A percentile compares a stretch with the other conserved stretches of the same genome.
Evolutionary conservation across 2,888 invertebrate genomes (phyloP).

Genomic region (Pyrrhosoma nymphula): DNA sequence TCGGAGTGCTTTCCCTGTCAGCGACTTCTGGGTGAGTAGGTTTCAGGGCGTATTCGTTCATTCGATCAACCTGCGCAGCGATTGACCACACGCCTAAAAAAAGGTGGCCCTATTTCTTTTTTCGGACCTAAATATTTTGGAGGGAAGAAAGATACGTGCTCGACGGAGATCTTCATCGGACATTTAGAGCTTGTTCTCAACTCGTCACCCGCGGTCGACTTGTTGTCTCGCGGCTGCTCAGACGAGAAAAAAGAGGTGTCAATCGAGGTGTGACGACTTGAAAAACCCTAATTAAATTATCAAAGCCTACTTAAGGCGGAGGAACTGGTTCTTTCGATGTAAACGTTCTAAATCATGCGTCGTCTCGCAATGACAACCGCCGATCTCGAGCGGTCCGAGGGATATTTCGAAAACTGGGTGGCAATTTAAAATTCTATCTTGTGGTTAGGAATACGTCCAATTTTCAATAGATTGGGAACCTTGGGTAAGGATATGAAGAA

Average conservation of each 20-base stretch:
- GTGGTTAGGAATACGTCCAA: too few species aligned
- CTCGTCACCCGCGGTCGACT: neutral
- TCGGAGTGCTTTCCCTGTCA: neutral
- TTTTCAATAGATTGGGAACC: too few species aligned
- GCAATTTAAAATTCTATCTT: too few species aligned
- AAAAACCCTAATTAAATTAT: slow-evolving; percentile 3
- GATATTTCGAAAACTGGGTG: too few species aligned
- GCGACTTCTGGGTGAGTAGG: neutral
- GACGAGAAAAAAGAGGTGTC: neutral
- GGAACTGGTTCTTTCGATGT: neutral
- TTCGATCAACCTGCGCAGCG: neutral
- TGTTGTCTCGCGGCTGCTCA: neutral
- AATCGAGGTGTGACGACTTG: neutral
- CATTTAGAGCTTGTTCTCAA: neutral
- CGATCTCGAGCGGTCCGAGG: neutral
- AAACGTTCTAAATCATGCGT: neutral
- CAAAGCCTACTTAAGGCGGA: neutral
- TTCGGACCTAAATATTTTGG: neutral
- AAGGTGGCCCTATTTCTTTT: neutral
- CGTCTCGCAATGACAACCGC: neutral
- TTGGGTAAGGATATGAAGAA: too few species aligned
- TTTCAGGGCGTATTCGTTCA: neutral
- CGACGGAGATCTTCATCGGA: slow-evolving; percentile 2
- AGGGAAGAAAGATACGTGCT: neutral
- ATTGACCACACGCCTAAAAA: neutral